These are phyloP conservation scores for Thereva nobilitata DNA, from an alignment of 2,888 invertebrate species.

Conservation along the genomic window DNA sequence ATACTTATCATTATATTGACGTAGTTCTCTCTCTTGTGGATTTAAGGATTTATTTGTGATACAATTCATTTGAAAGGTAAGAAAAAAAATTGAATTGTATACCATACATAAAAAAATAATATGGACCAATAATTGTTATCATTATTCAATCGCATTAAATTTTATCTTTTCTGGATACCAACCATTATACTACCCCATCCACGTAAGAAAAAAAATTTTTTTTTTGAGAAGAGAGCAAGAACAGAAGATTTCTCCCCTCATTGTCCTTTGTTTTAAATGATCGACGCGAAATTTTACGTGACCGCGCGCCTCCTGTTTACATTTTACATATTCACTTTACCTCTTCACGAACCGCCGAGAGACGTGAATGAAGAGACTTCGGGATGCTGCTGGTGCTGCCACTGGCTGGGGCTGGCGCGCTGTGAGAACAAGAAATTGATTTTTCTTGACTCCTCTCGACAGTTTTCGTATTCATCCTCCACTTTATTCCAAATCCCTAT, in stretches of 20 bases:
- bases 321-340: constrained; percentile 34
- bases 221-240: constrained; percentile 16
- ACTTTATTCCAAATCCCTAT: constrained; percentile 4
- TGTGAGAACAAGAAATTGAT: constrained; percentile 39
- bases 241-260: constrained; percentile 26
- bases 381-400: background rate
- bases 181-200: no score
- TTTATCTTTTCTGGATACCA: no score
- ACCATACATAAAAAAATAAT: no score
- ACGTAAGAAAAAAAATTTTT: background rate
- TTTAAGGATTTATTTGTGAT: no score
- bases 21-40: no score
- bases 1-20: no score
- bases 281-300: constrained; percentile 42
- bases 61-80: no score
- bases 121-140: no score
- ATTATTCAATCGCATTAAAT: no score
- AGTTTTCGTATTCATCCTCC: constrained; percentile 18
- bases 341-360: constrained; percentile 28
- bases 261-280: constrained; percentile 42
- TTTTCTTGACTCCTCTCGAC: constrained; percentile 39
- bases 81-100: no score
- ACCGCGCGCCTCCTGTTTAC: constrained; percentile 42
- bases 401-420: constrained; percentile 2
- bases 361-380: constrained; percentile 21